Percentiles rank a stretch among this genome's conserved stretches.
These are phyloP conservation scores for Hypselothyrea guttata DNA, from an alignment of 2,888 invertebrate species.

Conservation along the genomic window DNA sequence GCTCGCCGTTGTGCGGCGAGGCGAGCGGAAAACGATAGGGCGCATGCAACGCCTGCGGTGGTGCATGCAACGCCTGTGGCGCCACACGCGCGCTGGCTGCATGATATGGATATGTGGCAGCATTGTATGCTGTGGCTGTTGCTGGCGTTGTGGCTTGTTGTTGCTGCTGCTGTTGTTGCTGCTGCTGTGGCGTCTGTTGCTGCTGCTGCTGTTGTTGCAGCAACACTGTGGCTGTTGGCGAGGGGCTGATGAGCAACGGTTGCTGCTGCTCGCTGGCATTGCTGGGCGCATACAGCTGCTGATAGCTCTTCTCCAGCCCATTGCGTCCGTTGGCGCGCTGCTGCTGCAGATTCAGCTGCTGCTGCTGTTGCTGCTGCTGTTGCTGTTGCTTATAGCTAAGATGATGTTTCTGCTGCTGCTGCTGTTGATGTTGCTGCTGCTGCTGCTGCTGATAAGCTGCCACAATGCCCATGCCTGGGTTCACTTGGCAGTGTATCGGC, in stretches of 20 bases:
- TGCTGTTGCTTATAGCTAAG: slow-evolving; percentile 79
- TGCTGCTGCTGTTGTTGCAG: slow-evolving; percentile 71
- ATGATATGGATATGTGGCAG: slow-evolving; percentile 79
- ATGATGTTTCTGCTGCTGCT: slow-evolving; percentile 71
- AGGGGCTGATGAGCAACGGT: slow-evolving; percentile 78
- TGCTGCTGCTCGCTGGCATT: slow-evolving; percentile 59
- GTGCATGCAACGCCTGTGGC: slow-evolving; percentile 72
- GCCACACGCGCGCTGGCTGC: slow-evolving; percentile 62
- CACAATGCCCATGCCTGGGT: slow-evolving; percentile 56
- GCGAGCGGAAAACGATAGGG: slow-evolving; percentile 82
- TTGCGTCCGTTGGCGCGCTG: slow-evolving; percentile 80
- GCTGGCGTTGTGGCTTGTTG: slow-evolving; percentile 46
- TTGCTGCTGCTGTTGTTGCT: slow-evolving; percentile 59
- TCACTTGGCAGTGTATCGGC: slow-evolving; percentile 53
- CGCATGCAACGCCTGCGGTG: slow-evolving; percentile 65
- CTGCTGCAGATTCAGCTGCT: slow-evolving; percentile 77
- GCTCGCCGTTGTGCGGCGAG: slow-evolving; percentile 84
- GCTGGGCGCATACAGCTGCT: slow-evolving; percentile 68
- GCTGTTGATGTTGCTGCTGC: slow-evolving; percentile 35
- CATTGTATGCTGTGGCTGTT: slow-evolving; percentile 57
- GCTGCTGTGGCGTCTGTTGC: slow-evolving; percentile 64
- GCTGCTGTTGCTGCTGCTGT: slow-evolving; percentile 68
- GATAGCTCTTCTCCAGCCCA: slow-evolving; percentile 66
- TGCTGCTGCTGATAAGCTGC: slow-evolving; percentile 43
- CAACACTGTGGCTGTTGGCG: slow-evolving; percentile 72